Evolutionary conservation across 1,140 invertebrate species (phyloP).

Genomic region (Drosophila watanabei): DNA sequence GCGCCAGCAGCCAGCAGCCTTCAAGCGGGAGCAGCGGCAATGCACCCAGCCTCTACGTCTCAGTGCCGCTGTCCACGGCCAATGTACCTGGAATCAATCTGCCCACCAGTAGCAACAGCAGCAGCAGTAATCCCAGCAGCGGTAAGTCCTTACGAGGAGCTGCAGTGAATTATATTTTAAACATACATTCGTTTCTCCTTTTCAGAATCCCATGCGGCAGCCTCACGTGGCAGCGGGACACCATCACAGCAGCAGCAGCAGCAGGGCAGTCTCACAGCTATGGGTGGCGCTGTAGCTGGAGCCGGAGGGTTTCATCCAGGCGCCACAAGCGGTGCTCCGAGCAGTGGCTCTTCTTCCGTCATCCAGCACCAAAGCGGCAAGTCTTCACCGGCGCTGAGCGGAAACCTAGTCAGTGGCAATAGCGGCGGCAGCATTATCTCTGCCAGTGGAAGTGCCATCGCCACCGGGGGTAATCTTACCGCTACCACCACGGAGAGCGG

Average conservation of each 20-base stretch:
- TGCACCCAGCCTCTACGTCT: slow-evolving; percentile 82
- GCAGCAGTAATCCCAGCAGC: slow-evolving; percentile 34
- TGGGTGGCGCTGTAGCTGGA: slow-evolving; percentile 1
- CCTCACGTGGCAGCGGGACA: slow-evolving; percentile 4
- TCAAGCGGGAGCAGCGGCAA: slow-evolving; percentile 41
- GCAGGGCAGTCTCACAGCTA: slow-evolving; percentile 23
- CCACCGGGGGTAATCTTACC: slow-evolving; percentile 52
- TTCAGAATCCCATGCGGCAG: slow-evolving; percentile 41
- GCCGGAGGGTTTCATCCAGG: slow-evolving; percentile 24
- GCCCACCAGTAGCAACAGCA: slow-evolving; percentile 58
- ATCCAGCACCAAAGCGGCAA: slow-evolving; percentile 78
- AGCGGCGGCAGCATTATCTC: slow-evolving; percentile 51
- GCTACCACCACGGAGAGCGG: slow-evolving; percentile 85
- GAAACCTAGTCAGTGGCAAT: slow-evolving; percentile 64
- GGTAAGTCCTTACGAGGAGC: slow-evolving; percentile 33
- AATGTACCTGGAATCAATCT: slow-evolving; percentile 85
- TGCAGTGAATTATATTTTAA: background rate
- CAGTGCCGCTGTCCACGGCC: slow-evolving; percentile 83
- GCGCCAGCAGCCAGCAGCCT: slow-evolving; percentile 23
- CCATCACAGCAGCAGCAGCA: slow-evolving; percentile 44
- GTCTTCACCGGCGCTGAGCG: slow-evolving; percentile 68
- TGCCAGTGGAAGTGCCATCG: slow-evolving; percentile 15
- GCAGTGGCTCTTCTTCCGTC: slow-evolving; percentile 46
- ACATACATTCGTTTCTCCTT: background rate
- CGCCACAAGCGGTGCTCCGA: slow-evolving; percentile 15